These are phyloP conservation scores for Laticauda colubrina DNA, from an alignment of 2,113 vertebrate genomes.

Conservation along the genomic window DNA sequence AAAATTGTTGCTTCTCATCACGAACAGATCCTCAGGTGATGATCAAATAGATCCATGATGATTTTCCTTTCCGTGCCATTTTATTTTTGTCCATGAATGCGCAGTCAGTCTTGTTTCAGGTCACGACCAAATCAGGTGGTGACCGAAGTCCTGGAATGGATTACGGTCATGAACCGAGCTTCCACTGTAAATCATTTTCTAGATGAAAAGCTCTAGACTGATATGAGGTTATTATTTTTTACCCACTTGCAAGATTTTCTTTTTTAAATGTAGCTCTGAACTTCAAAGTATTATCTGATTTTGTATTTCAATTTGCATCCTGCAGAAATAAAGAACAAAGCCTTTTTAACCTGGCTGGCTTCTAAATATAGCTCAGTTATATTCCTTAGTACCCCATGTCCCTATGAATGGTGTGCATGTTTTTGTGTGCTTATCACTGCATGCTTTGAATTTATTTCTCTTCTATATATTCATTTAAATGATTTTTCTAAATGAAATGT, in stretches of 20 bases:
- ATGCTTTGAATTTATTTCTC: background rate
- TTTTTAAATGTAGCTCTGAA: background rate
- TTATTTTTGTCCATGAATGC: too few relatives aligned
- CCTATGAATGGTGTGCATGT: background rate
- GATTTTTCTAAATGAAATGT: background rate
- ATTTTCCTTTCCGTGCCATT: too few relatives aligned
- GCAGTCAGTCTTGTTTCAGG: too few relatives aligned
- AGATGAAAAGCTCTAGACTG: constrained; percentile 5
- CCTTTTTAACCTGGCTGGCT: background rate
- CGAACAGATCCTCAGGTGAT: too few relatives aligned
- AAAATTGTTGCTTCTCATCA: too few relatives aligned
- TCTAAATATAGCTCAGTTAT: background rate
- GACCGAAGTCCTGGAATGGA: too few relatives aligned
- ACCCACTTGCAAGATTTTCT: background rate
- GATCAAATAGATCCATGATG: too few relatives aligned
- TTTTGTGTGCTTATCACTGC: background rate
- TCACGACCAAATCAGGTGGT: too few relatives aligned
- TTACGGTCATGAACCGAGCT: too few relatives aligned
- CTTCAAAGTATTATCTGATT: constrained; percentile 10
- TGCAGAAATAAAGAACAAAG: background rate
- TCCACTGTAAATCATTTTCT: background rate
- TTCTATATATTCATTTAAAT: background rate
- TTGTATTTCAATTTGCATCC: constrained; percentile 5
- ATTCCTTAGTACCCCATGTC: background rate
- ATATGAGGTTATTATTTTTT: constrained; percentile 9